A percentile compares a stretch with the other conserved stretches of the same genome.
Evolutionary conservation across 2,797 vertebrate genomes (phyloP).

Genomic region (Coluber constrictor): DNA sequence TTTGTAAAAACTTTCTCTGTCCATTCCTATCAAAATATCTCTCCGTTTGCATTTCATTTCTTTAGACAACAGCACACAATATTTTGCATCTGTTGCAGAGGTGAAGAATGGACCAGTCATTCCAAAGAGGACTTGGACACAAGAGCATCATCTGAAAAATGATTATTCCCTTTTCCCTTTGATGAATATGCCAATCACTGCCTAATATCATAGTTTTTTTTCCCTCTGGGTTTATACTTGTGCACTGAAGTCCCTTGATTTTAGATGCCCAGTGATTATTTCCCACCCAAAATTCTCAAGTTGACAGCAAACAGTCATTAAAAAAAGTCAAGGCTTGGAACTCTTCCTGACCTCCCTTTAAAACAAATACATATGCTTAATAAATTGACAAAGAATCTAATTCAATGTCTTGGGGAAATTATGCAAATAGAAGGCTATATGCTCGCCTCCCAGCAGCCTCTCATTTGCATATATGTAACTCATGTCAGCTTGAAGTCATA

Average conservation of each 20-base stretch:
- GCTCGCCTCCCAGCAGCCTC: conserved; percentile 39
- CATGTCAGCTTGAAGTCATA: conserved; percentile 45
- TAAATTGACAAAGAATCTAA: conserved; percentile 40
- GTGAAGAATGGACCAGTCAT: background rate
- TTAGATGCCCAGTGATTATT: background rate
- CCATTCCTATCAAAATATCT: background rate
- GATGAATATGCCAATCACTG: background rate
- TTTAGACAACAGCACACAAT: background rate
- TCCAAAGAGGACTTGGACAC: background rate
- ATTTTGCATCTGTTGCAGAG: background rate
- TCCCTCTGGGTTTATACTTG: background rate
- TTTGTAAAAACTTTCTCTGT: background rate
- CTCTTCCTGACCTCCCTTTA: background rate
- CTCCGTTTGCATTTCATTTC: background rate
- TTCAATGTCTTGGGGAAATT: conserved; percentile 46
- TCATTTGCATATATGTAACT: conserved; percentile 51
- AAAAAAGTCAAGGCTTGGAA: conserved; percentile 19
- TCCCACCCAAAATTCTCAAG: background rate
- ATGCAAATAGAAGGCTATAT: conserved; percentile 52
- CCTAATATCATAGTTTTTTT: background rate
- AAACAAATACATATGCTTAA: background rate
- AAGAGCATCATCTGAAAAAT: background rate
- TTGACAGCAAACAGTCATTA: conserved; percentile 24
- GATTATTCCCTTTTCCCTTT: background rate
- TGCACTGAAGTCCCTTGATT: background rate